These are phyloP conservation scores for Cryptoprocta ferox DNA, from an alignment of 2,797 vertebrate genomes.

Conservation along the genomic window DNA sequence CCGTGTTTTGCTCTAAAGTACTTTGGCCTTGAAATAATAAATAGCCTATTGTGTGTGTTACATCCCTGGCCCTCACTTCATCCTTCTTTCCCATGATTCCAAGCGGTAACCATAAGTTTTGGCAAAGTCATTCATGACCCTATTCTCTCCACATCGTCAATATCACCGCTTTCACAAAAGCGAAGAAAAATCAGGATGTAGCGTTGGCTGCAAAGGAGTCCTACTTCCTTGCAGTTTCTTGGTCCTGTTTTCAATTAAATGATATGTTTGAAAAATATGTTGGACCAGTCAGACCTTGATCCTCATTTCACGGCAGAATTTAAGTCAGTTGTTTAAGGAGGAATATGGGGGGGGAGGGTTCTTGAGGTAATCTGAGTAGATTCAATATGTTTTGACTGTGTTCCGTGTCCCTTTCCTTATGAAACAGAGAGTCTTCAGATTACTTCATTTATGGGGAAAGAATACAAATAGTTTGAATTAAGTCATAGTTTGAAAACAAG, in stretches of 20 bases:
- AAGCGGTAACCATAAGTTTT: not conserved
- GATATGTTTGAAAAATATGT: not conserved
- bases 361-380: not conserved
- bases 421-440: not conserved
- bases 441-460: not conserved
- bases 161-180: not conserved
- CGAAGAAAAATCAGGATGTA: not conserved
- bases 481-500: not conserved
- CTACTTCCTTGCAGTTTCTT: not conserved
- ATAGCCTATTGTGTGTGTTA: not conserved
- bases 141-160: not conserved
- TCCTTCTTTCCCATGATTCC: fast-evolving
- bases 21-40: not conserved
- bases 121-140: not conserved
- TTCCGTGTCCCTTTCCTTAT: not conserved
- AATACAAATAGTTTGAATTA: not conserved
- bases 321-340: not conserved
- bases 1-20: not conserved
- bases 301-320: not conserved
- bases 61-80: not conserved
- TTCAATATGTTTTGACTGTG: not conserved
- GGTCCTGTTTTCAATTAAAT: not conserved
- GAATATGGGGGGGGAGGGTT: not conserved
- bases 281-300: not conserved
- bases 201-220: not conserved